Evolutionary conservation across 2,113 vertebrate species (phyloP), one percentile per base, ranked within the genome.

Genomic region (Chelonoidis abingdonii): DNA sequence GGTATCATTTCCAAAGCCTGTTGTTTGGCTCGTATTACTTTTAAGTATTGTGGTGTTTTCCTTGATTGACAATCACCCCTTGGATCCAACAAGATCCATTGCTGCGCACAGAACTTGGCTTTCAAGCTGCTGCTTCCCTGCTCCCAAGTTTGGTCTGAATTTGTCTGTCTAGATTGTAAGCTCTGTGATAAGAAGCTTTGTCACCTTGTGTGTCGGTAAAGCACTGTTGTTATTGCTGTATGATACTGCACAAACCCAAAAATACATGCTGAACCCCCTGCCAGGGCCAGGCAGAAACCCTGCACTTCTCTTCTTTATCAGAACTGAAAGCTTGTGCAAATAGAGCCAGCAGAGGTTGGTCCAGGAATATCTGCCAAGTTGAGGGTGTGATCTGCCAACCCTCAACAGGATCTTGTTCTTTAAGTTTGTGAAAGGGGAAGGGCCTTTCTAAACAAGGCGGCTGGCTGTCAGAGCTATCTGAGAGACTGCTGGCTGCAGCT

Each of bases 341-440:
- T 69, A 4, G 78, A 91, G 90, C 83, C 89, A 52, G 89, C 85
- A 31, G 14, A 86, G 1, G 85, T 94, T 78, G 94, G 87, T 80
- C 24, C 87, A 13, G 79, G 92, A 75, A 88, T 41, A 16, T 4
- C 62, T 96, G 96, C 95, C 96, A 82, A 76, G 97, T 1, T 44
- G 86, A 89, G 80, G 81, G 88, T 2, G 89, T 0, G 0, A 29
- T 13, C 8, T 95, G 96, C 95, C 96, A 94, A 93, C 85, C 54
- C 95, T 92, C 80, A 95, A 93, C 94, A 93, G 97, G 93, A 82
- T 89, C 54, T 59, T 31, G 86, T 69, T 52, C 76, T 5, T 53
- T 49, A 17, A 14, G 44, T 17, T 90, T 86, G 86, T 29, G 90
- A 88, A 5, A 91, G 27, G 86, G 91, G 89, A 92, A 87, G 83